These are phyloP conservation scores for Ciconia nigra DNA, from an alignment of 2,797 vertebrate genomes.

Conservation along the genomic window DNA sequence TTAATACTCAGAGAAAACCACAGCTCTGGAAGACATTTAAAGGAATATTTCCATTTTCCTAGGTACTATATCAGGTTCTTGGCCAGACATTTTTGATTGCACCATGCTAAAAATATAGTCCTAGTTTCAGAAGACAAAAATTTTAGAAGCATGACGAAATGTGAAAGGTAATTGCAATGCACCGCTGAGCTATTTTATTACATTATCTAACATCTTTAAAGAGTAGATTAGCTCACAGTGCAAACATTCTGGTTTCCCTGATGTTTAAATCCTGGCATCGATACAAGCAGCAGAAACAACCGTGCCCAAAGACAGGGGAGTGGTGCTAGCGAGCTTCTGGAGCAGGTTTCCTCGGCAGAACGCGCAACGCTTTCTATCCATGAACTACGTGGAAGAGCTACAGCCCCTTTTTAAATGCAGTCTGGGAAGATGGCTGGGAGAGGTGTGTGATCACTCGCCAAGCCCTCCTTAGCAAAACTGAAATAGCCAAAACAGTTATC, in stretches of 20 bases:
- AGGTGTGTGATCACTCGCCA: not conserved
- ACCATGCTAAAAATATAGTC: slow-evolving; percentile 26
- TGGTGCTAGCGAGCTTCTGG: not conserved
- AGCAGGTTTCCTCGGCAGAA: not conserved
- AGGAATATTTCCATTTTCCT: slow-evolving; percentile 58
- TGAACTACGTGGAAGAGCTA: not conserved
- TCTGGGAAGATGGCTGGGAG: not conserved
- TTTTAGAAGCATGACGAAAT: slow-evolving; percentile 55
- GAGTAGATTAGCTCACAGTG: slow-evolving; percentile 55
- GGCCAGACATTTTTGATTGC: slow-evolving; percentile 43
- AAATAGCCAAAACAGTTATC: not conserved
- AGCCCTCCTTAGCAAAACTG: not conserved
- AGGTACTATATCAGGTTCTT: slow-evolving; percentile 49
- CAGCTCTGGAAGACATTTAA: slow-evolving; percentile 34
- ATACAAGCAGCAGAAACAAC: slow-evolving; percentile 14
- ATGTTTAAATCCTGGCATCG: not conserved
- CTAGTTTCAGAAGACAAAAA: slow-evolving; percentile 44
- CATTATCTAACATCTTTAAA: slow-evolving; percentile 57
- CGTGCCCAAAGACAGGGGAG: not conserved
- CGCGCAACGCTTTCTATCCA: not conserved
- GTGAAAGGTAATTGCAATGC: slow-evolving; percentile 51
- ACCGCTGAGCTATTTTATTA: slow-evolving; percentile 21
- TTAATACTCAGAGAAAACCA: slow-evolving; percentile 29
- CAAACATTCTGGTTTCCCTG: slow-evolving; percentile 58
- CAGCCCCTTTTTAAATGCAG: not conserved